Conservation (phyloP, 2,113 vertebrate species). For the Ovis canadensis region DNA sequence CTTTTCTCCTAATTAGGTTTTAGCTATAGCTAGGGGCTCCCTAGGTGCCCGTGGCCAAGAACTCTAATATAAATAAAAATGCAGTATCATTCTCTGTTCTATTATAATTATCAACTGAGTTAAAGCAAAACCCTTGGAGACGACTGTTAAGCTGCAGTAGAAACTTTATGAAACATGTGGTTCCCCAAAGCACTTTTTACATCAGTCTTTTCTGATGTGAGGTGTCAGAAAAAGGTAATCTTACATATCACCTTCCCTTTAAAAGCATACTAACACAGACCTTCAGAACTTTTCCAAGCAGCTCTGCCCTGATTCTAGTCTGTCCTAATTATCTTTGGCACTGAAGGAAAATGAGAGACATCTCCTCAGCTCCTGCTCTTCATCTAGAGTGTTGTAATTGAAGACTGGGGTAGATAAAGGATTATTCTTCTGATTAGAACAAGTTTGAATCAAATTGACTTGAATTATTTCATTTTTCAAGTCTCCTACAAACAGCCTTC, state of each 20-base stretch:
- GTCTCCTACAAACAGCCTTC: not conserved
- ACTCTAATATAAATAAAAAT: conserved; percentile 58
- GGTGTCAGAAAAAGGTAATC: not conserved
- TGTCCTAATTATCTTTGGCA: not conserved
- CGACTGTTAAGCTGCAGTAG: not conserved
- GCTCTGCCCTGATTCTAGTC: not conserved
- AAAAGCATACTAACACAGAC: not conserved
- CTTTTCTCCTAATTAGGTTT: conserved; percentile 57
- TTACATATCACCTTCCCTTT: not conserved
- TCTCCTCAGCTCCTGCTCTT: not conserved
- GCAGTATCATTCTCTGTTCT: conserved; percentile 17
- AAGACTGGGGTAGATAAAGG: conserved; percentile 11
- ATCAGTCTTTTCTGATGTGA: not conserved
- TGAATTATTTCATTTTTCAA: not conserved
- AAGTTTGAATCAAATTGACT: not conserved
- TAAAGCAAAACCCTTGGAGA: conserved; percentile 37
- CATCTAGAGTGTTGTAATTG: not conserved
- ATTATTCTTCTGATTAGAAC: not conserved
- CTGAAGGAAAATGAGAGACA: not conserved
- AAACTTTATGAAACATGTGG: conserved; percentile 32
- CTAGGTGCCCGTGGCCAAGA: conserved; percentile 40
- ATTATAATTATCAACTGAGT: conserved; percentile 52
- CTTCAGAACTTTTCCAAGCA: not conserved
- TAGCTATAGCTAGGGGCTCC: conserved; percentile 36
- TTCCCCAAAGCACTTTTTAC: conserved; percentile 1